phyloP scores from a whole-genome alignment of 2,797 vertebrate genomes.

The Sebastes paucispinis region DNA sequence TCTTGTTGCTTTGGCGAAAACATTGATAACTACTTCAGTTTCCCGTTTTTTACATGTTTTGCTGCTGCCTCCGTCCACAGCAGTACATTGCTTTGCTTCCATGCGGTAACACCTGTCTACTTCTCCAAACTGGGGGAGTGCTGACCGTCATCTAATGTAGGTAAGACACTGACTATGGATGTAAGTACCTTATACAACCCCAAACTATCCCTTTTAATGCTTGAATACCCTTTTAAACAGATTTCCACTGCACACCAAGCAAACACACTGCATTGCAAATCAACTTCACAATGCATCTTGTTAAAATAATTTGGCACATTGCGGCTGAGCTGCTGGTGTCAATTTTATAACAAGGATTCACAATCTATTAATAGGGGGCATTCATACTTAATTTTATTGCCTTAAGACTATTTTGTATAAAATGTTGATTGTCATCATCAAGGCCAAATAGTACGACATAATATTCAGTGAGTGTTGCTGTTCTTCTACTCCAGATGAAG shows the following conservation, averaged over 20 bases:
- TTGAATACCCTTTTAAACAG: background rate
- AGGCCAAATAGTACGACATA: background rate
- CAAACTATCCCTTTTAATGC: no score
- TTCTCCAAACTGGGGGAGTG: no score
- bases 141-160: no score
- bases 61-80: no score
- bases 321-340: background rate
- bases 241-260: background rate
- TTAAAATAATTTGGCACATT: background rate
- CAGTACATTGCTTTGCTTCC: no score
- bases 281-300: background rate
- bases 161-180: no score
- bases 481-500: conserved; percentile 86
- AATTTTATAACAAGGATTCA: background rate
- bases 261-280: background rate
- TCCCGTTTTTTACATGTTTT: no score
- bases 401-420: background rate
- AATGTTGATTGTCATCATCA: background rate
- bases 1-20: no score
- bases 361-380: background rate
- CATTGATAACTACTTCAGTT: no score
- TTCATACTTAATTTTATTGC: background rate
- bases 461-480: background rate
- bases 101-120: no score
- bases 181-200: no score